Evolutionary conservation across 37 sponge, comb jelly and placozoan species (phyloP), one percentile per base, ranked within the genome.

Genomic region (Halichondria panicea): DNA sequence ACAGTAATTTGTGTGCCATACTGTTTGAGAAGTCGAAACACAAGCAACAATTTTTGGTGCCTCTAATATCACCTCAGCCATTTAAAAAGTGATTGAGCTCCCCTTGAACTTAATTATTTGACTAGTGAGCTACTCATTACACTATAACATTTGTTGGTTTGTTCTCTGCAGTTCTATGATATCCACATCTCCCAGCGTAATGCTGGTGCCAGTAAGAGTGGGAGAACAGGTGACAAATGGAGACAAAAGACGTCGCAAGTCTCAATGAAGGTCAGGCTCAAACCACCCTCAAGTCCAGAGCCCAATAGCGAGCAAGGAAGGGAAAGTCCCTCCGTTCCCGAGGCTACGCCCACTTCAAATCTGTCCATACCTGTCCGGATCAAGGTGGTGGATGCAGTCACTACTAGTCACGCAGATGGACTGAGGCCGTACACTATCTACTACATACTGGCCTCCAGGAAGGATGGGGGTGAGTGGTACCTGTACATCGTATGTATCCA

Each of bases 341-440:
- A 46, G 24, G 4, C 75, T 27, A 60, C 43, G 0, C 75, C 76
- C 52, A 1, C 61, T 19, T 5, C 46, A 7, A 53, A 61, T n/a
- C 30, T 19, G 7, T 24, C 46, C 8, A 28, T 54, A 25, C 74
- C 67, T 9, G 39, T 19, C 32, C 21, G 36, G 18, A 66, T 73
- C 27, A 80, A 79, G 55, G 56, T 86, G 32, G 69, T 86, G 22
- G 86, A 79, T 64, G 55, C 40, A 25, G 68, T 74, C 40, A 48
- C 74, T 1, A 36, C 31, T 19, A n/a, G n/a, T 70, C 37, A 30
- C 19, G 70, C n/a, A 38, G 78, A 57, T 13, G 67, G 48, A 19
- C 58, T 84, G 0, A 61, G 56, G 22, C 78, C 86, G 12, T 79
- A 73, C 74, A 79, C 86, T 0, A 36, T 72, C 33, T 86, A 72